Evolutionary conservation across 2,797 vertebrate species (phyloP), one percentile per base, ranked within the genome.

Genomic region (Lagocephalus sceleratus): DNA sequence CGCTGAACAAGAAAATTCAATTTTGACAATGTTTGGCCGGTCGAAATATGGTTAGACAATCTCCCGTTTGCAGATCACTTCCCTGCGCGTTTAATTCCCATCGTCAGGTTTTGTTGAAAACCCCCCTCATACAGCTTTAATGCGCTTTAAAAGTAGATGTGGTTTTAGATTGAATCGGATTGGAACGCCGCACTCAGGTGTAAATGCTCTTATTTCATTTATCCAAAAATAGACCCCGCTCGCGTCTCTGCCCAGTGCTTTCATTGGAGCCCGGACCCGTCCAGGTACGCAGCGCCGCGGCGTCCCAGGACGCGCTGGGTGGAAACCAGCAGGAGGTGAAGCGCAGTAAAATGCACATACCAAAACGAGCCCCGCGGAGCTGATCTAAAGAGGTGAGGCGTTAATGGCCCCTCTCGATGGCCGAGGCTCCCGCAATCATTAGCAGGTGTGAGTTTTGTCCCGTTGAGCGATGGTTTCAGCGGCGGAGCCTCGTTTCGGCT

Each of bases 391-490:
- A 17, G 21, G 61, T 0, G 60, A 73, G 71, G 83, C 74, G 86
- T 74, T 79, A 80, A 88, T 63, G 21, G 63, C 32, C 21, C 55
- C 47, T 76, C 68, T 88, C 73, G 74, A 84, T 86, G 79, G 82
- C 63, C 71, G 57, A 78, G 67, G 43, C 59, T 45, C 66, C 60
- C 52, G 10, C 41, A 51, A 29, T 76, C 82, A 82, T 89, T 88
- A 81, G 78, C 84, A 89, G 81, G 87, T 89, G 89, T 84, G 82
- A 88, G 54, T 6, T 57, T 68, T 41, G 44, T 47, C 54, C 48
- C 15, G 52, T 47, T n/a, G 60, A 19, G 19, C 54, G 22, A 69
- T 44, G 4, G 60, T 71, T 75, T 74, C 69, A n/a, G 9, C 38
- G 20, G 54, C 41, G 45, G 8, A 9, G 59, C 60, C 29, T 47